phyloP scores from a whole-genome alignment of 2,888 invertebrate genomes.

The Eupithecia centaureata region DNA sequence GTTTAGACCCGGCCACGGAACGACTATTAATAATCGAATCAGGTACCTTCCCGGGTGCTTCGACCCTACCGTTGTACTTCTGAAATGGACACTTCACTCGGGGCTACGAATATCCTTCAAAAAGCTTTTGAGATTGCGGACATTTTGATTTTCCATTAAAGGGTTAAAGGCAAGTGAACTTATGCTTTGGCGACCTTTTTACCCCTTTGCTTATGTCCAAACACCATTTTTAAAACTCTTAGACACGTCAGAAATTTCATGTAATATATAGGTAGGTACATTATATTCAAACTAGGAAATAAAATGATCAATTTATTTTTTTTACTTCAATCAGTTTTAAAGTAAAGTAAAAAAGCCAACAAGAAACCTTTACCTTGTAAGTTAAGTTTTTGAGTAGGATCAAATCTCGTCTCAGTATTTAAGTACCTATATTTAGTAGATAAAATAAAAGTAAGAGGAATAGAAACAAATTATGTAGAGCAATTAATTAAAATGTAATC shows the following conservation, averaged over 20 bases:
- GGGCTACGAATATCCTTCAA: slow-evolving; percentile 29
- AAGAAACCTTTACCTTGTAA: too few relatives aligned
- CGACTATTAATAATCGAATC: slow-evolving; percentile 70
- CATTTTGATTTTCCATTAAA: slow-evolving; percentile 13
- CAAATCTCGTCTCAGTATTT: too few relatives aligned
- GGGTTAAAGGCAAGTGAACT: slow-evolving; percentile 4
- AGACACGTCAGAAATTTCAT: too few relatives aligned
- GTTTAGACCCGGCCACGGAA: slow-evolving; percentile 60
- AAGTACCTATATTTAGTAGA: too few relatives aligned
- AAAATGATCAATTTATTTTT: not conserved
- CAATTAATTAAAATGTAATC: slow-evolving; percentile 11
- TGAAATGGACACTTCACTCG: slow-evolving; percentile 38
- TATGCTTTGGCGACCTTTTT: slow-evolving; percentile 10
- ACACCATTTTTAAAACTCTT: too few relatives aligned
- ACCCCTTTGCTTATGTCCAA: not conserved
- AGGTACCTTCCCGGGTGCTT: slow-evolving; percentile 60
- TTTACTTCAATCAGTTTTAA: too few relatives aligned
- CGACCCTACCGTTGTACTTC: slow-evolving; percentile 51
- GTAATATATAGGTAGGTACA: too few relatives aligned
- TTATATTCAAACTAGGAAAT: too few relatives aligned
- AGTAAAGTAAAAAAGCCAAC: too few relatives aligned
- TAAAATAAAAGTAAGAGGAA: not conserved
- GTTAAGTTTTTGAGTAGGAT: too few relatives aligned
- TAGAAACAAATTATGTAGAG: not conserved
- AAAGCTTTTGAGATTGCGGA: slow-evolving; percentile 18